Percentiles rank a stretch among this genome's conserved stretches.
Evolutionary conservation across 2,888 invertebrate species (phyloP).

Genomic region (Himalopsyche kuldschensis): DNA sequence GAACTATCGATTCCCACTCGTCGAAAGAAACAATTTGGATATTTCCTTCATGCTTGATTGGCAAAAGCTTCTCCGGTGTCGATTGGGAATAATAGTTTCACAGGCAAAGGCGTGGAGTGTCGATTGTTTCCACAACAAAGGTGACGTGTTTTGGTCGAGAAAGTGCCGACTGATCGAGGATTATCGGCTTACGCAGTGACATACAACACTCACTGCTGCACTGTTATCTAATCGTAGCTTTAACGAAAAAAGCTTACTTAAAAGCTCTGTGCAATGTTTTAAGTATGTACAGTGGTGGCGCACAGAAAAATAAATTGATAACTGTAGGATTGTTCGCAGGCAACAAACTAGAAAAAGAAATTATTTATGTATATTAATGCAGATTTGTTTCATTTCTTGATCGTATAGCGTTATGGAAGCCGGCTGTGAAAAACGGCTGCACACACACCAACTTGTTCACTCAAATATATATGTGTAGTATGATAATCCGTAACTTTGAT

Average conservation of each 20-base stretch:
- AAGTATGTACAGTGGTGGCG: background rate
- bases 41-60: background rate
- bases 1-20: background rate
- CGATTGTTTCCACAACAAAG: slow-evolving; percentile 27
- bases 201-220: background rate
- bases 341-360: no score
- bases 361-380: no score
- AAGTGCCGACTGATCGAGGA: slow-evolving; percentile 25
- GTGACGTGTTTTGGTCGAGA: slow-evolving; percentile 26
- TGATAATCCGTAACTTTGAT: no score
- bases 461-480: no score
- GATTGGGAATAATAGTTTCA: background rate
- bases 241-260: background rate
- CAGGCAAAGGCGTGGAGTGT: slow-evolving; percentile 8
- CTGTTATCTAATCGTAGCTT: background rate
- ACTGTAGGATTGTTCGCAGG: no score
- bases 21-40: background rate
- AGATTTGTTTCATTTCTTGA: no score
- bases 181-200: slow-evolving; percentile 19
- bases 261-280: background rate
- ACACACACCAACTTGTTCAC: no score
- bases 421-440: no score
- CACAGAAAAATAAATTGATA: no score
- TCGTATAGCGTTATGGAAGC: no score
- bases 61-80: background rate